These are phyloP conservation scores for Leptinotarsa defecta DNA, from an alignment of 1,140 invertebrate genomes.

Conservation along the genomic window DNA sequence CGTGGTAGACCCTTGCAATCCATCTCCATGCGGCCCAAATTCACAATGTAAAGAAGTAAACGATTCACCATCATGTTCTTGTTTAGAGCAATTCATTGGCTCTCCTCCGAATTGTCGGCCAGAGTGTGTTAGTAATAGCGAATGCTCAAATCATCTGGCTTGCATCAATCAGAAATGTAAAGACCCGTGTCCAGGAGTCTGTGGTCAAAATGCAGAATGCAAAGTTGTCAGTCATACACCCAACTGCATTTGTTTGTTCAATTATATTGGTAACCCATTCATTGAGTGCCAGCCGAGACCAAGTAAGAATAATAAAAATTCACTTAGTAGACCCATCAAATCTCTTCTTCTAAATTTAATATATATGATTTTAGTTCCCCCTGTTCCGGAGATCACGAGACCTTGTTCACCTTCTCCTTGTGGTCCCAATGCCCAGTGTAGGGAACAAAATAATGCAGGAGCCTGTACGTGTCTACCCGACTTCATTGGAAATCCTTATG, in stretches of 20 bases:
- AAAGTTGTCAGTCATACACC: slow-evolving; percentile 66
- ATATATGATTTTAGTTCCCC: not conserved
- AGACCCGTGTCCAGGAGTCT: slow-evolving; percentile 73
- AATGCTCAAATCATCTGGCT: slow-evolving; percentile 73
- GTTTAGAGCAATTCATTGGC: slow-evolving; percentile 72
- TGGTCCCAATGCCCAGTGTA: slow-evolving; percentile 59
- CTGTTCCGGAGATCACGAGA: slow-evolving; percentile 43
- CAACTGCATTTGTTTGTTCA: slow-evolving; percentile 60
- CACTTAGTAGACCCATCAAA: not conserved
- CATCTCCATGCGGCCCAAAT: slow-evolving; percentile 74
- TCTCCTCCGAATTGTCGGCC: slow-evolving; percentile 78
- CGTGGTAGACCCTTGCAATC: slow-evolving; percentile 64
- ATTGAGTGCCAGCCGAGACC: slow-evolving; percentile 27
- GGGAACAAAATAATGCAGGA: slow-evolving; percentile 56
- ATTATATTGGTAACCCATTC: slow-evolving; percentile 60
- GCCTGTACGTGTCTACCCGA: slow-evolving; percentile 59
- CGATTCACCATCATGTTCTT: slow-evolving; percentile 67
- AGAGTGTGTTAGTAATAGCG: slow-evolving; percentile 76
- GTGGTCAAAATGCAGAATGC: slow-evolving; percentile 70
- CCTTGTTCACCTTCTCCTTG: slow-evolving; percentile 60
- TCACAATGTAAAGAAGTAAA: slow-evolving; percentile 70
- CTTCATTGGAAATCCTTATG: slow-evolving; percentile 61
- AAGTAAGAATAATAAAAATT: slow-evolving; percentile 11
- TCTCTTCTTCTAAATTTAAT: not conserved
- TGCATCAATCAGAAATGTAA: slow-evolving; percentile 80